A percentile compares a stretch with the other conserved stretches of the same genome.
Conservation (phyloP, 2,888 invertebrate genomes). For the Lissonota sp. region DNA sequence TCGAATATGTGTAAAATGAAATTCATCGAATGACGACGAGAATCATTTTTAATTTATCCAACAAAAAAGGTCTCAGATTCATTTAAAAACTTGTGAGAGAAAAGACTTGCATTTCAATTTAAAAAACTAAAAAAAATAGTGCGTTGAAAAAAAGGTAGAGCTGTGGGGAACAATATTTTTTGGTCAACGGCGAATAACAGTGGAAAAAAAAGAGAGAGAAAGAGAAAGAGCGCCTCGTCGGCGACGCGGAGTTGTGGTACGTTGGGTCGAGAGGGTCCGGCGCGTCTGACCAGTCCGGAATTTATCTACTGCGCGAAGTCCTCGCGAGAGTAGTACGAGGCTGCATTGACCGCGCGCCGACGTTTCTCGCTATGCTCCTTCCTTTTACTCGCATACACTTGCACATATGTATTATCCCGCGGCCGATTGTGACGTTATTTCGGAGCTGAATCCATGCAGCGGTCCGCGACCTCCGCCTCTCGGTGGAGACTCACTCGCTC, state of each 20-base stretch:
- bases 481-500: no score
- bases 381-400: not conserved
- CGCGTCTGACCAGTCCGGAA: constrained; percentile 75
- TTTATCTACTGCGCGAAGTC: constrained; percentile 75
- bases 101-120: no score
- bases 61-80: no score
- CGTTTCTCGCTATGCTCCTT: constrained; percentile 27
- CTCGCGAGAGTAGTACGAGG: constrained; percentile 52
- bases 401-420: no score
- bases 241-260: constrained; percentile 57
- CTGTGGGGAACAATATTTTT: constrained; percentile 56
- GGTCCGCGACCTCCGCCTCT: constrained; percentile 53
- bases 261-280: constrained; percentile 51
- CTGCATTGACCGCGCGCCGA: constrained; percentile 61
- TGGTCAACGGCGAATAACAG: constrained; percentile 36
- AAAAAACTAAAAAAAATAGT: no score
- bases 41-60: no score
- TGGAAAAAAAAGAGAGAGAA: constrained; percentile 31
- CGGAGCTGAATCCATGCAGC: constrained; percentile 44
- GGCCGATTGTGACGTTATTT: constrained; percentile 12
- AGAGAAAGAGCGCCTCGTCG: constrained; percentile 59
- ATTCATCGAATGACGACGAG: no score
- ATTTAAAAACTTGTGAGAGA: no score
- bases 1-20: no score
- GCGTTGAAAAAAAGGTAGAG: constrained; percentile 14